Evolutionary conservation across 2,113 vertebrate genomes (phyloP).

Genomic region (Neogale vison): DNA sequence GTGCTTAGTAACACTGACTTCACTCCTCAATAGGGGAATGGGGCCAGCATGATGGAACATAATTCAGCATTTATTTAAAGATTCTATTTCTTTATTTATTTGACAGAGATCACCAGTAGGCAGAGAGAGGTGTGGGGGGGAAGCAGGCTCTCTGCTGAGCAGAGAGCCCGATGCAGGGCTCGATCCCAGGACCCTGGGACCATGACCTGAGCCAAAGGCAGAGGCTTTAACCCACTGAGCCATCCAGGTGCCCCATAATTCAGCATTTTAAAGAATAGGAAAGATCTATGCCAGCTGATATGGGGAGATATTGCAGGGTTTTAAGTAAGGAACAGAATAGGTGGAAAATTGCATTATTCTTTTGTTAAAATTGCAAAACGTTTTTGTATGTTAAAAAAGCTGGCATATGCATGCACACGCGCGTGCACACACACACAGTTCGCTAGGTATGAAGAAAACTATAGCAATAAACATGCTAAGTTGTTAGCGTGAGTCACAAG

Average conservation of each 20-base stretch:
- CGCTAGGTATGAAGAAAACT: not conserved
- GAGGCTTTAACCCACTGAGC: no score
- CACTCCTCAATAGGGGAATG: not conserved
- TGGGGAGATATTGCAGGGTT: slow-evolving; percentile 2
- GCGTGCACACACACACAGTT: not conserved
- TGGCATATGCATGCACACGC: not conserved
- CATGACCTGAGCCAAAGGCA: no score
- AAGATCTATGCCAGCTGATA: not conserved
- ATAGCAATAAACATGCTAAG: not conserved
- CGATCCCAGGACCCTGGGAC: no score
- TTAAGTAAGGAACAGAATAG: not conserved
- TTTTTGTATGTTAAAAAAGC: no score
- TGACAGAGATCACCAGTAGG: no score
- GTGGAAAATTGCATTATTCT: not conserved
- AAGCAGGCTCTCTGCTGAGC: no score
- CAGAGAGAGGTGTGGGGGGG: no score
- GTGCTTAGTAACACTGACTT: not conserved
- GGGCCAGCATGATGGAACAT: not conserved
- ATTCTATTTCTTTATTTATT: no score
- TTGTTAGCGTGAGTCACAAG: not conserved
- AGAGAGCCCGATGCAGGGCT: no score
- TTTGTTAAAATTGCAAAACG: not conserved
- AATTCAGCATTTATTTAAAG: not conserved
- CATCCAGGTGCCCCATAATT: not conserved
- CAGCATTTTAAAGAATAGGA: not conserved